Base-by-base conservation (phyloP, 2,797 vertebrate genomes). In the Ara ararauna region DNA sequence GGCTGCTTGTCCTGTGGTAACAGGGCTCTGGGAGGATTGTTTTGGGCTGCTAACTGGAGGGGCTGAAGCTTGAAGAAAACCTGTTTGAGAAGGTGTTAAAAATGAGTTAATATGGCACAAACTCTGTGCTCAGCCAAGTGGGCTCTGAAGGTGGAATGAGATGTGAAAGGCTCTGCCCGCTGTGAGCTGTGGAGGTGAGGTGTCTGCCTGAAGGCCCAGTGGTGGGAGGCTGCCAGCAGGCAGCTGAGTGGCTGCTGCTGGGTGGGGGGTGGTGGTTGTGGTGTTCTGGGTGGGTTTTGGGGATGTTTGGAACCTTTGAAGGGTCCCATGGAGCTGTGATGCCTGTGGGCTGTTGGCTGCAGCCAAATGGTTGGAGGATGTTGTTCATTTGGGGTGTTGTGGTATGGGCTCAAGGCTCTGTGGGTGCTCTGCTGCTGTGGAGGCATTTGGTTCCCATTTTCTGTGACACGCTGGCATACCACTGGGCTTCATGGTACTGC, bases 401-500 rank as follows among this genome's bases (percentile, higher is more conserved):
- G 1, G 3, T 16, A 26, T 4, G 51, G 27, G 18, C 16, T 3
- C 48, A 8, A 3, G 42, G 54, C 4, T 22, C 29, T 50, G 67
- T 4, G 4, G 9, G 19, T 5, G 30, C 26, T 20, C 22, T 34
- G 29, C 32, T 50, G 40, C 60, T 45, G 11, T 11, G 8, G 26
- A 20, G 34, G 2, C 1, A 0, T 10, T 30, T 5, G 42, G 30
- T 30, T 85, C 7, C 30, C 23, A 7, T 9, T 13, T 50, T 44
- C 32, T 0, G 0, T 10, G 68, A 21, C 1, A 10, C 0, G 2
- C 24, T 32, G 53, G 51, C 34, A 3, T 34, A 12, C 4, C 4
- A 0, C 74, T 7, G 38, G 21, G 50, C 60, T 64, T 29, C 0
- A 0, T 14, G 40, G 14, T 58, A 9, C 74, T 0, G 2, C 27